A percentile compares a stretch with the other conserved stretches of the same genome.
These are phyloP conservation scores for Cossypha caffra DNA, from an alignment of 2,797 vertebrate species.

Conservation along the genomic window DNA sequence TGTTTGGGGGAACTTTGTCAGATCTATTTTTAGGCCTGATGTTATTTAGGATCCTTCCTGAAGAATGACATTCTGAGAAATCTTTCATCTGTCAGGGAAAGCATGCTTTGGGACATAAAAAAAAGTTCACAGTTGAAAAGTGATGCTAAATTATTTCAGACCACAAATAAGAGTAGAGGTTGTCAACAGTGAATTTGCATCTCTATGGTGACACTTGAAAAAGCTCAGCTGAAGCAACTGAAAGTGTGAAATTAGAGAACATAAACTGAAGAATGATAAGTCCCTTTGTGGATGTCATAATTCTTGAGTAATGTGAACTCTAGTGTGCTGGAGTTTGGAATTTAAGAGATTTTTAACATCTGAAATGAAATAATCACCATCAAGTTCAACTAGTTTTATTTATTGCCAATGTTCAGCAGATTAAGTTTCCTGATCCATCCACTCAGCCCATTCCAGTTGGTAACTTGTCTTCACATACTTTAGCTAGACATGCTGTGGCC, in stretches of 20 bases:
- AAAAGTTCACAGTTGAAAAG: neutral
- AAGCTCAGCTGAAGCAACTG: neutral
- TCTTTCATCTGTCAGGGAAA: neutral
- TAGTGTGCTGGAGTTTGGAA: neutral
- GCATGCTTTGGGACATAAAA: fast-evolving
- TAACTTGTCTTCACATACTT: neutral
- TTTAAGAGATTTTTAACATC: neutral
- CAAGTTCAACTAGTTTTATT: neutral
- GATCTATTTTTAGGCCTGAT: neutral
- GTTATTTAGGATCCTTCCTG: neutral
- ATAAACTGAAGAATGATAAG: neutral
- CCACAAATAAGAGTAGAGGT: neutral
- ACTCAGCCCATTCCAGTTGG: neutral
- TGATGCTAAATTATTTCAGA: neutral
- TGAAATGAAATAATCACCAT: neutral
- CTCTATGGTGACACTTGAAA: neutral
- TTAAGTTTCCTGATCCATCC: neutral
- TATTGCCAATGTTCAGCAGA: neutral
- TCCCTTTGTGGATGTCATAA: neutral
- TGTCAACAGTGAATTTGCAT: slow-evolving; percentile 1
- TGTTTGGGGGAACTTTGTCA: neutral
- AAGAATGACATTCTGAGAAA: neutral
- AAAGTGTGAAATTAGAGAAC: neutral
- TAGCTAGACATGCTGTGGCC: neutral
- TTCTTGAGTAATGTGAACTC: neutral